Base-by-base conservation (phyloP, 2,797 vertebrate genomes). In the Petrocephalus sullivani region DNA sequence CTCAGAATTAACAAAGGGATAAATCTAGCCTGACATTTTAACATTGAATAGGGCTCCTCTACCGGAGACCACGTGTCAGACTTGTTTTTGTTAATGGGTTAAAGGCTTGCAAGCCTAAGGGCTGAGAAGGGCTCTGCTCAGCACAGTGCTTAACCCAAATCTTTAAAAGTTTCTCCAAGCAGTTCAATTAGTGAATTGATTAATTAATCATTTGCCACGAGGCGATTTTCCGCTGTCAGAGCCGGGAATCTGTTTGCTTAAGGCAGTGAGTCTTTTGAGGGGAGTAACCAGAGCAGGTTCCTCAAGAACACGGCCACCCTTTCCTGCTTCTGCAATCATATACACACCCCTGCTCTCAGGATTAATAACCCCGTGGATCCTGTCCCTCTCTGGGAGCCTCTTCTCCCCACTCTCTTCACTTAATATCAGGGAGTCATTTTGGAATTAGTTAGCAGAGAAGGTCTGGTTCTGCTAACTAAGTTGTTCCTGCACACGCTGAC, bases 111-210 rank as follows among this genome's bases (percentile, higher is more conserved):
- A 41, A 82, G 19, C 9, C 71, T 49, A 19, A 0, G 3, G 12
- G 16, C 46, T 82, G 19, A 21, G 8, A 82, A 46, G 3, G 37
- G 19, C 46, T 51, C 12, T 51, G n/a, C 78, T 83, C 37, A 83
- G 49, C 81, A 83, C 16, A 53, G 41, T 23, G 21, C 49, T 51
- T 83, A 83, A 83, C 81, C 46, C 81, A 83, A n/a, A 83, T 83
- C 41, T 21, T 49, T 83, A 83, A 83, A 53, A 83, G 49, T 83
- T 83, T 53, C 81, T 51, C 81, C 49, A 83, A 83, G 81, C 41
- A 51, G 41, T 53, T 53, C 23, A 83, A 83, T 53, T 8, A 51
- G 19, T 1, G 41, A 51, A 83, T 83, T 4, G 81, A 83, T 49
- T 83, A 53, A 83, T 83, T 83, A 83, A 83, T 83, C 81, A 83